Base-by-base conservation (phyloP, 2,888 invertebrate genomes). In the Platycheirus albimanus region DNA sequence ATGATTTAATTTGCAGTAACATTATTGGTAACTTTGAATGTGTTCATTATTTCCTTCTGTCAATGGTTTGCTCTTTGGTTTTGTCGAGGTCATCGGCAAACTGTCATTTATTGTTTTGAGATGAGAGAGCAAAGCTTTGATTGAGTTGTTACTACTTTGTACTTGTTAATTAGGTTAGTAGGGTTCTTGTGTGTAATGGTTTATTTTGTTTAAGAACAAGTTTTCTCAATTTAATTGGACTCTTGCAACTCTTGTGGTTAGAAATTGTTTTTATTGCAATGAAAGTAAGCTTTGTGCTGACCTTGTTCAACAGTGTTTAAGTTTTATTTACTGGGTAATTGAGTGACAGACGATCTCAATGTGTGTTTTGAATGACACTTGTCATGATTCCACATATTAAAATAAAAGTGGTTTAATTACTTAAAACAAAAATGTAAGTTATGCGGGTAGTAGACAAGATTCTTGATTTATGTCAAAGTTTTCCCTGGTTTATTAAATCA, bases 141-240 rank as follows among this genome's bases (percentile, higher is more conserved):
- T 13, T 13, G 38, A 41, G 7, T 8, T 33, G 30, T 24, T 24
- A 24, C n/a, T n/a, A n/a, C n/a, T n/a, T n/a, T n/a, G n/a, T n/a
- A n/a, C 24, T 24, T 41, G 5, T 7, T 43, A 47, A 47, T 78
- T n/a, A 17, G 78, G 78, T 78, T 71, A 78, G 43, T 78, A 38
- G 71, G 41, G 51, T 51, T 51, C 64, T 51, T 58, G 38, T 52
- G n/a, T 78, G 10, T n/a, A 17, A 10, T 36, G 33, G 36, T 41
- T 24, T 49, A 33, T 15, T 58, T 17, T 43, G 15, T 33, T 11
- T 7, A 38, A 49, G 10, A 36, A 36, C 30, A 6, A 47, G 38
- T 36, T 13, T 36, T 63, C 24, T 36, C 28, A 41, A 43, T 47
- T 54, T 41, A n/a, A 54, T 41, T 45, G 15, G 3, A n/a, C 19